phyloP scores from a whole-genome alignment of 2,797 vertebrate genomes.

The Threskiornis aethiopicus region DNA sequence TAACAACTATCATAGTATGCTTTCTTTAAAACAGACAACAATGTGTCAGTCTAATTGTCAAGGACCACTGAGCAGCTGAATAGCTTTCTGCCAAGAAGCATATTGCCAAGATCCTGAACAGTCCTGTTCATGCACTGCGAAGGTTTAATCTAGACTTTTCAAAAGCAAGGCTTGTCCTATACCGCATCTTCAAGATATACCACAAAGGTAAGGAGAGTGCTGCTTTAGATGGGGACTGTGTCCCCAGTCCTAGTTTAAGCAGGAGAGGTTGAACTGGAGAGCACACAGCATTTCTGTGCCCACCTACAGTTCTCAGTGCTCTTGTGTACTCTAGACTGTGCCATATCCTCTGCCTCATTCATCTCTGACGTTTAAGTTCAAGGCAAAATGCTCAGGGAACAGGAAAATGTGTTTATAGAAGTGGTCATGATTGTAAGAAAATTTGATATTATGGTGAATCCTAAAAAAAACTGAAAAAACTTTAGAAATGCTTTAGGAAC shows the following conservation, averaged over 20 bases:
- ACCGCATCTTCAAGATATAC: neutral
- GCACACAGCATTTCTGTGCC: neutral
- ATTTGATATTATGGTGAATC: neutral
- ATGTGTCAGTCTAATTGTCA: neutral
- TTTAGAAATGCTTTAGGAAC: neutral
- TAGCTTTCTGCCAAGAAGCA: neutral
- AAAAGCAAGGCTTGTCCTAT: neutral
- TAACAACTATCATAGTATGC: neutral
- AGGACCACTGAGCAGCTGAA: neutral
- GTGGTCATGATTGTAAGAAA: neutral
- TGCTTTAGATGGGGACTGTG: neutral
- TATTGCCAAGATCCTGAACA: neutral
- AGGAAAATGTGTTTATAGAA: neutral
- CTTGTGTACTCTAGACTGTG: neutral
- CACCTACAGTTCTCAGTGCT: neutral
- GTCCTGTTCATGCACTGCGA: fast-evolving
- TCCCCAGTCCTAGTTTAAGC: neutral
- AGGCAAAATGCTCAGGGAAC: neutral
- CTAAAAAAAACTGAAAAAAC: neutral
- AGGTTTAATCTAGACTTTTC: neutral
- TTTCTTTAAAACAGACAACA: neutral
- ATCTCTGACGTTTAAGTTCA: neutral
- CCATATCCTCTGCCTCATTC: neutral
- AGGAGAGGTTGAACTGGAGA: neutral
- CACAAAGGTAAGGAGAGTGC: neutral